Evolutionary conservation across 2,113 vertebrate species (phyloP).

Genomic region (Tragelaphus imberbis): DNA sequence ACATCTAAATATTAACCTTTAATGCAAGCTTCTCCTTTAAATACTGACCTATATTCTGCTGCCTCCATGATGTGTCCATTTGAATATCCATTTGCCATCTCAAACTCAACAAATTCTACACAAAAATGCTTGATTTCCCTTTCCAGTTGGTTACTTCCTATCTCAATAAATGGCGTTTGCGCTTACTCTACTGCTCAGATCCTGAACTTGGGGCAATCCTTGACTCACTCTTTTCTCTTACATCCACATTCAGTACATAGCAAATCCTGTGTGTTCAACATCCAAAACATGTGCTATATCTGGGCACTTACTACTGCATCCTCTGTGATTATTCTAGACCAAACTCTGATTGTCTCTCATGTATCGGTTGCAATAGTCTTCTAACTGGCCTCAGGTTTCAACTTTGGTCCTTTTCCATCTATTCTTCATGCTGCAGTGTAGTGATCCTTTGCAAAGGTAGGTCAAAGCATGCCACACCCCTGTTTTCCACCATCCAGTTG

Average conservation of each 20-base stretch:
- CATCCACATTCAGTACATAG: neutral
- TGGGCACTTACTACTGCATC: fast-evolving
- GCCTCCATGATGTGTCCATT: neutral
- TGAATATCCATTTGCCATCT: neutral
- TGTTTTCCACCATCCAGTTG: neutral
- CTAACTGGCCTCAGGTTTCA: neutral
- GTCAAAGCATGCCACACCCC: neutral
- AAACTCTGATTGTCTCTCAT: neutral
- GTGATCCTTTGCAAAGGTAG: neutral
- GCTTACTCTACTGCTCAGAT: neutral
- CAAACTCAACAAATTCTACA: neutral
- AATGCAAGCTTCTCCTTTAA: neutral
- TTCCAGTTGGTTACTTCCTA: neutral
- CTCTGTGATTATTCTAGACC: neutral
- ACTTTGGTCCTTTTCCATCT: neutral
- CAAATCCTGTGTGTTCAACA: neutral
- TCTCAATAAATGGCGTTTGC: neutral
- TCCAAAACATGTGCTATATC: neutral
- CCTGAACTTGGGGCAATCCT: neutral
- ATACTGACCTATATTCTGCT: neutral
- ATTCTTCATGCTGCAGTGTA: neutral
- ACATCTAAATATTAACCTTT: neutral
- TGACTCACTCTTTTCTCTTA: neutral
- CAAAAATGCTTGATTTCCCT: neutral
- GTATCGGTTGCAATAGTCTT: neutral